Conservation (phyloP, 2,797 vertebrate species). For the Parambassis ranga region DNA sequence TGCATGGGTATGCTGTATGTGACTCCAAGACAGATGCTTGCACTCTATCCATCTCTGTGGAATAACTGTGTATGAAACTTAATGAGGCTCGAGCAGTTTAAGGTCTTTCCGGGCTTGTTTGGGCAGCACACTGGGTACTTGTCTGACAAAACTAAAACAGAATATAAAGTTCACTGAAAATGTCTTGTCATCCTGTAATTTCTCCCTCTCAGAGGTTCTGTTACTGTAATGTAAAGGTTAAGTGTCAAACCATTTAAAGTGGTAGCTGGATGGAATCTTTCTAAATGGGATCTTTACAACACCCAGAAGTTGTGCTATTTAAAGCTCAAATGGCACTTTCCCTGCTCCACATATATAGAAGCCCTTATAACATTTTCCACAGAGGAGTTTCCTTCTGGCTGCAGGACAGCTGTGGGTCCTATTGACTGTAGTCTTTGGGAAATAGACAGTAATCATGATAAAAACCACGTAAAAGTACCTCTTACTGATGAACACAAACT, state of each 20-base stretch:
- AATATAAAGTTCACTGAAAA: slow-evolving; percentile 14
- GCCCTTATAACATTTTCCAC: slow-evolving; percentile 6
- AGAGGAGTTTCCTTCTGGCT: slow-evolving; percentile 1
- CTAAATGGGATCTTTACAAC: slow-evolving; percentile 30
- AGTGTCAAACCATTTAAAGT: slow-evolving; percentile 27
- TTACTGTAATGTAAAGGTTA: slow-evolving; percentile 9
- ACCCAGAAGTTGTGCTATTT: slow-evolving; percentile 23
- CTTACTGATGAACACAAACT: too few relatives aligned
- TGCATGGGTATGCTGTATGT: slow-evolving; percentile 28
- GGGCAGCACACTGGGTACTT: slow-evolving; percentile 11
- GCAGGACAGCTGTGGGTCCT: not conserved
- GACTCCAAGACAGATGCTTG: slow-evolving; percentile 39
- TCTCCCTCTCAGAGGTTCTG: slow-evolving; percentile 11
- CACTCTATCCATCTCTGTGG: slow-evolving; percentile 20
- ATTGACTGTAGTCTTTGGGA: too few relatives aligned
- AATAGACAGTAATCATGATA: too few relatives aligned
- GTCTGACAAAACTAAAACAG: slow-evolving; percentile 12
- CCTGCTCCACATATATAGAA: not conserved
- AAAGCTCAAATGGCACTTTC: slow-evolving; percentile 21
- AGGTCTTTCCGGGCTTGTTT: slow-evolving; percentile 29
- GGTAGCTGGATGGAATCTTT: slow-evolving; percentile 5
- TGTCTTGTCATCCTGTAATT: not conserved
- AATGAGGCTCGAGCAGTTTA: slow-evolving; percentile 46
- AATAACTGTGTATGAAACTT: slow-evolving; percentile 47
- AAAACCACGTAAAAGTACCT: too few relatives aligned